Evolutionary conservation across 2,888 invertebrate genomes (phyloP), one percentile per base, ranked within the genome.

Genomic region (Helicoverpa assulta): DNA sequence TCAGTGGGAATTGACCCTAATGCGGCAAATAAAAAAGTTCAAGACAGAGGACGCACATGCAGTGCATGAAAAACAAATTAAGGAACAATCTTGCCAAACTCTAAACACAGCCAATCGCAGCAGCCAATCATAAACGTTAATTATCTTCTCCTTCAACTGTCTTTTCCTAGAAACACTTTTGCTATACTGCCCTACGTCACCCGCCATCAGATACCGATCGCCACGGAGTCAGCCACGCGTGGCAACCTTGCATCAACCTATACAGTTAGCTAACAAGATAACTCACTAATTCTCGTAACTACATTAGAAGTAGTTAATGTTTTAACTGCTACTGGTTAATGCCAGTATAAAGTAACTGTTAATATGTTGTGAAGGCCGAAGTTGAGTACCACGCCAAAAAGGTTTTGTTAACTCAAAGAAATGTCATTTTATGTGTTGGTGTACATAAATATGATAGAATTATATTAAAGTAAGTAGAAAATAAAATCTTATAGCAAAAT

Each of bases 241-340:
- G 56, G 43, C 56, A 70, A 67, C 79, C 84, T 81, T 84, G 82
- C 26, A 12, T 37, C 47, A 8, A 47, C 18, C 53, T 58, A 18
- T 26, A 67, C 52, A 56, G 21, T 26, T 54, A 61, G 60, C 60
- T 70, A 55, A 14, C n/a, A 33, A 76, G 0, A 57, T n/a, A 26
- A 51, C 10, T 18, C 37, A 63, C 21, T 14, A 8, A 18, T 64
- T 43, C 16, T 26, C 3, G 2, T 29, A 73, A 47, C 1, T 4
- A 67, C 19, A 16, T 51, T 14, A 59, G 16, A 47, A 29, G 33
- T 18, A 14, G 29, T 33, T 53, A 53, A 26, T 51, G 14, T 14
- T 29, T 47, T 47, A 47, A 59, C 51, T 33, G 14, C 59, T 51
- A 19, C 33, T 33, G 19, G 3, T 21, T 33, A 16, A 5, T 33